Evolutionary conservation across 2,113 vertebrate genomes (phyloP).

Genomic region (Myocastor coypus): DNA sequence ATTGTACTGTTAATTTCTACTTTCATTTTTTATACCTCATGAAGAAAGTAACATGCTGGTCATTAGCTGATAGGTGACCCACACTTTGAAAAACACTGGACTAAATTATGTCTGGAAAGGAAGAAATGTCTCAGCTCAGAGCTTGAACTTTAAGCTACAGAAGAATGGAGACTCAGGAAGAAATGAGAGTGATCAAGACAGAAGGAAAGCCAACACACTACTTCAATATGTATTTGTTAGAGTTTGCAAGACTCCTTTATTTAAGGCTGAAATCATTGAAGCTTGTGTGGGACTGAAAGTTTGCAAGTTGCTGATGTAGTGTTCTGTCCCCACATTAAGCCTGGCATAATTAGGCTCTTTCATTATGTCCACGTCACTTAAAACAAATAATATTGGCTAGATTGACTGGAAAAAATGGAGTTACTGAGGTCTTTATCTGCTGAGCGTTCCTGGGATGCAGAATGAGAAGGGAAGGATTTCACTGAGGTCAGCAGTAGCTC

Average conservation of each 20-base stretch:
- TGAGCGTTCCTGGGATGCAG: constrained; percentile 6
- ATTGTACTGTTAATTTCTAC: constrained; percentile 50
- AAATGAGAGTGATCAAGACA: constrained; percentile 14
- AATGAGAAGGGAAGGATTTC: constrained; percentile 34
- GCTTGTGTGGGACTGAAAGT: background rate
- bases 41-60: constrained; percentile 54
- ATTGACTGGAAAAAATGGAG: constrained; percentile 45
- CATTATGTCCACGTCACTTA: background rate
- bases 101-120: constrained; percentile 43
- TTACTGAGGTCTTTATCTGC: constrained; percentile 23
- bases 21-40: constrained; percentile 41
- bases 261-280: constrained; percentile 37
- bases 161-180: background rate
- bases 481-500: constrained; percentile 50
- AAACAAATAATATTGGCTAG: constrained; percentile 23
- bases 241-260: constrained; percentile 12
- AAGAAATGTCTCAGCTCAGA: background rate
- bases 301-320: constrained; percentile 22
- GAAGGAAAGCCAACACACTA: background rate
- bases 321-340: constrained; percentile 5
- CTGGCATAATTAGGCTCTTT: background rate
- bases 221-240: background rate
- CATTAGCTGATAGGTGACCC: constrained; percentile 22
- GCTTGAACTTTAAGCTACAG: background rate
- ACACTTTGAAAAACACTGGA: constrained; percentile 41